Evolutionary conservation across 2,113 vertebrate species (phyloP).

Genomic region (Capreolus pygargus): DNA sequence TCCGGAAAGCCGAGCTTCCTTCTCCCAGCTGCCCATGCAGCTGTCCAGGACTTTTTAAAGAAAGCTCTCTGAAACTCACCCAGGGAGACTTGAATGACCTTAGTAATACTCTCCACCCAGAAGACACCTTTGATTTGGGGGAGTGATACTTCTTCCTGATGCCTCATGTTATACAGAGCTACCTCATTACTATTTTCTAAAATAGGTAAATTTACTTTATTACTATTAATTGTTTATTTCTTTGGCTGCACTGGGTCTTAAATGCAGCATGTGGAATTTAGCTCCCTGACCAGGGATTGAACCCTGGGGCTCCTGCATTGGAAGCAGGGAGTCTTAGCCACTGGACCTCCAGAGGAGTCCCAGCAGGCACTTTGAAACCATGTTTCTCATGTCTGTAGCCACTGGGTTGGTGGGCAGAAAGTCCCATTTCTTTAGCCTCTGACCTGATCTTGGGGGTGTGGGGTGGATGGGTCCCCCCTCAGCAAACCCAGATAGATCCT

Average conservation of each 20-base stretch:
- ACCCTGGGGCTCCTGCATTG: neutral
- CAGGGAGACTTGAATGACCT: neutral
- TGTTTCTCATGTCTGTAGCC: neutral
- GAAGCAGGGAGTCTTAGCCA: neutral
- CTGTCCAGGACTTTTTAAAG: conserved; percentile 39
- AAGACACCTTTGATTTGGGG: neutral
- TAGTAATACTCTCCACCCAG: neutral
- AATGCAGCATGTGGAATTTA: neutral
- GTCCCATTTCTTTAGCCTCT: neutral
- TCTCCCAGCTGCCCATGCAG: conserved; percentile 29
- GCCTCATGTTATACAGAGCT: neutral
- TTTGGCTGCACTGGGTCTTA: neutral
- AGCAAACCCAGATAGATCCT: neutral
- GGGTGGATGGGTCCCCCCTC: neutral
- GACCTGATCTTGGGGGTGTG: neutral
- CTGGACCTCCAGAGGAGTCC: neutral
- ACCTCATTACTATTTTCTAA: neutral
- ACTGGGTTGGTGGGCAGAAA: neutral
- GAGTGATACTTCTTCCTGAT: neutral
- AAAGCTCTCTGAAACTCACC: neutral
- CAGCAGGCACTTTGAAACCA: neutral
- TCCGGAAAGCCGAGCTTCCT: neutral
- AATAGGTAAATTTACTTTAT: neutral
- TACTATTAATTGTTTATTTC: neutral
- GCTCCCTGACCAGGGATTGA: neutral